A percentile compares a stretch with the other conserved stretches of the same genome.
phyloP scores from a whole-genome alignment of 2,888 invertebrate species.

The Amblyteles armatorius region DNA sequence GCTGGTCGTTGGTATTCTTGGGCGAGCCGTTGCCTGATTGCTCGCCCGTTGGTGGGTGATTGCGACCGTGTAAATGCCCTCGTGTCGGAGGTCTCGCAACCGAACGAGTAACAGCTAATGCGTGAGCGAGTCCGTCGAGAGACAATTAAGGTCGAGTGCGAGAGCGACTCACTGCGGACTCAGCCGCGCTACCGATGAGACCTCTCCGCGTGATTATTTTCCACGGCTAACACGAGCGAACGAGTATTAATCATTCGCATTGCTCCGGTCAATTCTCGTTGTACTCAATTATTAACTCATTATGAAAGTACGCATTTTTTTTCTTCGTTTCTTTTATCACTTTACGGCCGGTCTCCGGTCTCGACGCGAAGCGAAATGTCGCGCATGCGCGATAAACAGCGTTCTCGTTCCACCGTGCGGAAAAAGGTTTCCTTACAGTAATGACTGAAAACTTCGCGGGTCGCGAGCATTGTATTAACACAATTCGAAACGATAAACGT shows the following conservation, averaged over 20 bases:
- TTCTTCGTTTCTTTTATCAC: background rate
- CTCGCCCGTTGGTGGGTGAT: constrained; percentile 34
- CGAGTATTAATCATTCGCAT: constrained; percentile 29
- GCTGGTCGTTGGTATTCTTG: constrained; percentile 27
- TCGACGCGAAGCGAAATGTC: too few relatives aligned
- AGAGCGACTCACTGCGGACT: constrained; percentile 47
- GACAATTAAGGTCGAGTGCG: constrained; percentile 72
- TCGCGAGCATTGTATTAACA: too few relatives aligned
- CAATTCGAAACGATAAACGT: too few relatives aligned
- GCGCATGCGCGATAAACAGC: too few relatives aligned
- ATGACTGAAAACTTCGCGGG: too few relatives aligned
- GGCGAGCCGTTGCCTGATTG: constrained; percentile 27
- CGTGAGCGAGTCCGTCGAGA: constrained; percentile 54
- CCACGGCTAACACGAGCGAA: constrained; percentile 19
- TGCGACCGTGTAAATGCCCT: constrained; percentile 62
- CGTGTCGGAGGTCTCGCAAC: constrained; percentile 62
- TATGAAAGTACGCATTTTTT: background rate
- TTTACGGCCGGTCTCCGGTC: background rate
- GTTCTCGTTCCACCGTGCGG: too few relatives aligned
- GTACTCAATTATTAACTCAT: background rate
- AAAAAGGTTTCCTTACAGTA: too few relatives aligned
- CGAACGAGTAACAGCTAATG: constrained; percentile 29
- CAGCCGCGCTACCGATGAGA: constrained; percentile 6
- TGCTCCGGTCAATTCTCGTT: background rate
- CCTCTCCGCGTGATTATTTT: constrained; percentile 15